Base-by-base conservation (phyloP, 2,797 vertebrate species). In the Microctenopoma lineatum region DNA sequence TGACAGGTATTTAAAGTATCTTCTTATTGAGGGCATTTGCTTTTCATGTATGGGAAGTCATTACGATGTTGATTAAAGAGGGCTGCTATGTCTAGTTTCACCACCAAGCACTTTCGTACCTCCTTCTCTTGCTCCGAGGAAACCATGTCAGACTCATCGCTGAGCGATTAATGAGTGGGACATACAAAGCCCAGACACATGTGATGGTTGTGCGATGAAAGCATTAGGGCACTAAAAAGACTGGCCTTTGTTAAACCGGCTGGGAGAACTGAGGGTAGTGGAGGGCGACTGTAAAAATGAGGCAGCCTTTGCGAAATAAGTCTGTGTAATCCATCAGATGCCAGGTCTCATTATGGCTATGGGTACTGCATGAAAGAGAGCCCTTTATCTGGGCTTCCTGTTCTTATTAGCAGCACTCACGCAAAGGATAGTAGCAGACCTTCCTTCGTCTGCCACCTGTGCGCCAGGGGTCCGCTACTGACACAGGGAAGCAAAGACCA, bases 281-380 rank as follows among this genome's bases (percentile, higher is more conserved):
- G 71, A 75, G 76, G 80, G 75, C 53, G 66, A 84, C 73, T 71
- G 80, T 75, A 83, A 84, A 86, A 92, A 90, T 77, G 85, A 90
- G 86, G 67, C 76, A 80, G 80, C 83, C 83, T 84, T 87, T 81
- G 78, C 63, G 39, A 88, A 91, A 89, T 84, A 81, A 91, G 81
- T 89, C 83, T 47, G 79, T 59, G 89, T 89, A 86, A 93, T 92
- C 87, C 89, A 90, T 93, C 91, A 90, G 85, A 90, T 84, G 87
- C 80, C 85, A 83, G 69, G 78, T 69, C 85, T 92, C 89, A 90
- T 92, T 93, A 90, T 88, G 71, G 79, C 76, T 77, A 57, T 67
- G 83, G 88, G 81, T 86, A 66, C 66, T 46, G 70, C 85, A 79
- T 87, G 88, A 87, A 89, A 88, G 79, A 79, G 60, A 81, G 54